Base-by-base conservation (phyloP, 2,888 invertebrate species). In the Tiliacea aurago region DNA sequence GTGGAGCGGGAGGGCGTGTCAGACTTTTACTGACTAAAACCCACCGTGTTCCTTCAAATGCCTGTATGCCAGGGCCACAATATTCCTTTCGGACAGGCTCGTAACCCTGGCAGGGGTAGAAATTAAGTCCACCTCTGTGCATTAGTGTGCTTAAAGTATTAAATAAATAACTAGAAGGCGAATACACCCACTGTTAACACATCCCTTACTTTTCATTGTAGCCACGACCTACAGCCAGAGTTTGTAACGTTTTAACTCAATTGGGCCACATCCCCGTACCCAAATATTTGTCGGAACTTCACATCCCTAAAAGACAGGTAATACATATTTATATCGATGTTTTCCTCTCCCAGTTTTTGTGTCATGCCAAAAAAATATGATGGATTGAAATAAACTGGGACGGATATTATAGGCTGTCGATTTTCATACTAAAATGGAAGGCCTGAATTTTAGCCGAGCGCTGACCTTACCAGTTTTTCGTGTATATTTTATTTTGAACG, bases 311-410 rank as follows among this genome's bases (percentile, higher is more conserved):
- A 62, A 68, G 56, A 67, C 79, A 84, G 80, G 77, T 80, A 83
- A 83, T 73, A 74, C 61, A 78, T 78, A 80, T 71, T 73, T 77
- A 72, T 80, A 70, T 83, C 49, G 56, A 70, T 76, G 73, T 83
- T 72, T 53, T 71, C 56, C 61, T 68, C 62, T 56, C 47, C 15
- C 13, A 61, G 23, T 70, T 78, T 74, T 83, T 75, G 76, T 73
- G 73, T 71, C 70, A 64, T 80, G 84, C 78, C 85, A 84, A 85
- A 83, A 80, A 84, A 49, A 55, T 63, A 63, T 84, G 78, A 85
- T 84, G 77, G 80, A 84, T 84, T 65, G 70, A 71, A 68, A 59
- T 67, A 70, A 74, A 77, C 59, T 82, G 61, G 77, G 63, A n/a
- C 69, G 69, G 61, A 70, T 73, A 66, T 45, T 55, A 73, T 59